A percentile compares a stretch with the other conserved stretches of the same genome.
Evolutionary conservation across 2,113 vertebrate species (phyloP).

Genomic region (Atractosteus spatula): DNA sequence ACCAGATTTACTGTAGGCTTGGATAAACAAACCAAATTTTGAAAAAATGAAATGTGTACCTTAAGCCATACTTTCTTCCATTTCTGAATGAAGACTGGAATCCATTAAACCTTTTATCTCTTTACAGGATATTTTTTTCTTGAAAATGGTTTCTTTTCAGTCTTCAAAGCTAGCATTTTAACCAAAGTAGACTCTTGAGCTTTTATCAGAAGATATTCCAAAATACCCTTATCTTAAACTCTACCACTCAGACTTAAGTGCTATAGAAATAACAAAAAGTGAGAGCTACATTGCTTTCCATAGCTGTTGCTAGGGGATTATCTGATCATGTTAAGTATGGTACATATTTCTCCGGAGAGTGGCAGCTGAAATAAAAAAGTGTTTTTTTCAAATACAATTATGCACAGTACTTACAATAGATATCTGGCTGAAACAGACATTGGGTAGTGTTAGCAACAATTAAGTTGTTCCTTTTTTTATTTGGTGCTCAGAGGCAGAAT

Average conservation of each 20-base stretch:
- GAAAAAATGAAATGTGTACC: too few species aligned
- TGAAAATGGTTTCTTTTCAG: neutral
- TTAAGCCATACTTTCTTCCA: conserved; percentile 13
- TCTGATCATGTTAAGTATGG: conserved; percentile 12
- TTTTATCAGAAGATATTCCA: conserved; percentile 5
- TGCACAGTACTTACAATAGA: neutral
- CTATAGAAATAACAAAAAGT: neutral
- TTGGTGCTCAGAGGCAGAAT: too few species aligned
- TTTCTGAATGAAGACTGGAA: conserved; percentile 8
- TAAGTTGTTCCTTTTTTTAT: too few species aligned
- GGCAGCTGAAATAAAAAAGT: neutral
- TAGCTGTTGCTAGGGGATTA: conserved; percentile 19
- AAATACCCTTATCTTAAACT: conserved; percentile 8
- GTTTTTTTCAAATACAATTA: neutral
- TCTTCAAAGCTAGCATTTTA: conserved; percentile 4
- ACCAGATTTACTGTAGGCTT: too few species aligned
- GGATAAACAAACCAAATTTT: too few species aligned
- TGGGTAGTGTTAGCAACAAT: too few species aligned
- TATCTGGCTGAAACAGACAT: neutral
- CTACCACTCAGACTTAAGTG: conserved; percentile 10
- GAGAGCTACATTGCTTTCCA: conserved; percentile 14
- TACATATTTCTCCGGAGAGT: neutral
- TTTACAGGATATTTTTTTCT: conserved; percentile 16
- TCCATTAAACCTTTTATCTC: conserved; percentile 17
- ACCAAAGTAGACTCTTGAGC: neutral